A percentile compares a stretch with the other conserved stretches of the same genome.
These are phyloP conservation scores for Geopemphigus sp. DNA, from an alignment of 1,140 invertebrate species.

Conservation along the genomic window DNA sequence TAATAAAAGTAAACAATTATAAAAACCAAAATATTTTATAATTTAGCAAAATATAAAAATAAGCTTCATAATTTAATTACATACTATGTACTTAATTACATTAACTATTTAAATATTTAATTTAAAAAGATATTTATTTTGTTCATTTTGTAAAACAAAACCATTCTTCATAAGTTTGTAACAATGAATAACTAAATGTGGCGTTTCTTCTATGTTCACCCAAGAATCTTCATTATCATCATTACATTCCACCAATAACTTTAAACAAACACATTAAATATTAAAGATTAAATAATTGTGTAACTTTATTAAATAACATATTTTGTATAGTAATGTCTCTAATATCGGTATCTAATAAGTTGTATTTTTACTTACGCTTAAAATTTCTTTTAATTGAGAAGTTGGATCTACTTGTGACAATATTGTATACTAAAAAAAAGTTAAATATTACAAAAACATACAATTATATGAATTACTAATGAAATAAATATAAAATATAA, in stretches of 20 bases:
- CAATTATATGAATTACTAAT: neutral
- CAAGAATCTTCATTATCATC: constrained; percentile 28
- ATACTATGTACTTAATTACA: neutral
- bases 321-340: too few relatives aligned
- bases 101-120: constrained; percentile 22
- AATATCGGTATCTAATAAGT: too few relatives aligned
- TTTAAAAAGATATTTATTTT: constrained; percentile 27
- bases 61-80: neutral
- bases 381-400: constrained; percentile 15
- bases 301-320: too few relatives aligned
- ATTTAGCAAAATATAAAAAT: neutral
- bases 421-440: constrained; percentile 30
- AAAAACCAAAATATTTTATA: too few relatives aligned
- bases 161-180: neutral
- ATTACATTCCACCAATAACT: constrained; percentile 26
- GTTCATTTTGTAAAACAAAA: constrained; percentile 30
- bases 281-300: too few relatives aligned
- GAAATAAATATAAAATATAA: neutral
- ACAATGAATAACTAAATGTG: constrained; percentile 10
- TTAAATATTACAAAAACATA: neutral
- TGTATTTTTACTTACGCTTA: constrained; percentile 14
- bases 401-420: constrained; percentile 14
- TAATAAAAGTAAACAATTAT: too few relatives aligned
- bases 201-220: constrained; percentile 19
- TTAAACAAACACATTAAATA: constrained; percentile 1